A percentile compares a stretch with the other conserved stretches of the same genome.
Evolutionary conservation across 2,797 vertebrate genomes (phyloP).

Genomic region (Sebastiscus tertius): DNA sequence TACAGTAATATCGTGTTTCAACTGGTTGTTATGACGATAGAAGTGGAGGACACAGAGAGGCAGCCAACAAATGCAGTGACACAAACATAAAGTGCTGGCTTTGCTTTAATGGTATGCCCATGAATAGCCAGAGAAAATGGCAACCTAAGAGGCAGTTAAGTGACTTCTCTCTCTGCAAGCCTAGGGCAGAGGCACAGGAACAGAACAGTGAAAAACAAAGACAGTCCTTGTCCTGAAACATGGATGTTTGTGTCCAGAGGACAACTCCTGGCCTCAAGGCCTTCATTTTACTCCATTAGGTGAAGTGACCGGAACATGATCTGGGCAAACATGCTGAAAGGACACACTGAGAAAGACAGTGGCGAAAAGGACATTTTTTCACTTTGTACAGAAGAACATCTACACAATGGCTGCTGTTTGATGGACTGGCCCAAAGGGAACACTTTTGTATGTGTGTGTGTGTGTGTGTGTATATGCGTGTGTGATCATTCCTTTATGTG

Average conservation of each 20-base stretch:
- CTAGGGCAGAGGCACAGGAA: conserved; percentile 39
- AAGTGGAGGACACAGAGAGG: conserved; percentile 31
- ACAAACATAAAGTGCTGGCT: conserved; percentile 69
- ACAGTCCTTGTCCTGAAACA: conserved; percentile 46
- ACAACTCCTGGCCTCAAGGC: conserved; percentile 52
- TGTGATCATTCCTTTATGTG: conserved; percentile 13
- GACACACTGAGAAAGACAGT: conserved; percentile 52
- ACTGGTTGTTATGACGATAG: conserved; percentile 22
- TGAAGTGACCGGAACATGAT: conserved; percentile 79
- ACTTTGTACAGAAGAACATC: conserved; percentile 23
- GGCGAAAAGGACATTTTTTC: conserved; percentile 45
- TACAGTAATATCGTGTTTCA: conserved; percentile 16
- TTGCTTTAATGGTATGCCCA: conserved; percentile 67
- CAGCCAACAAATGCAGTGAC: conserved; percentile 56
- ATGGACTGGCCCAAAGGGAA: conserved; percentile 40
- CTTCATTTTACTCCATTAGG: conserved; percentile 59
- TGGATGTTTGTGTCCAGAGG: conserved; percentile 51
- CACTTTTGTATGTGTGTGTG: conserved; percentile 29
- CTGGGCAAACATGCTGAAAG: conserved; percentile 69
- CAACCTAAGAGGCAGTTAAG: conserved; percentile 72
- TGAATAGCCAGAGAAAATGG: conserved; percentile 76
- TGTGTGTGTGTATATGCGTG: conserved; percentile 9
- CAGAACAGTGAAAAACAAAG: conserved; percentile 48
- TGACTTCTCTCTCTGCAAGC: conserved; percentile 61
- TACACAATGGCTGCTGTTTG: conserved; percentile 34